Percentiles rank a stretch among this genome's conserved stretches.
These are phyloP conservation scores for Dunckerocampus dactyliophorus DNA, from an alignment of 2,113 vertebrate species.

Conservation along the genomic window DNA sequence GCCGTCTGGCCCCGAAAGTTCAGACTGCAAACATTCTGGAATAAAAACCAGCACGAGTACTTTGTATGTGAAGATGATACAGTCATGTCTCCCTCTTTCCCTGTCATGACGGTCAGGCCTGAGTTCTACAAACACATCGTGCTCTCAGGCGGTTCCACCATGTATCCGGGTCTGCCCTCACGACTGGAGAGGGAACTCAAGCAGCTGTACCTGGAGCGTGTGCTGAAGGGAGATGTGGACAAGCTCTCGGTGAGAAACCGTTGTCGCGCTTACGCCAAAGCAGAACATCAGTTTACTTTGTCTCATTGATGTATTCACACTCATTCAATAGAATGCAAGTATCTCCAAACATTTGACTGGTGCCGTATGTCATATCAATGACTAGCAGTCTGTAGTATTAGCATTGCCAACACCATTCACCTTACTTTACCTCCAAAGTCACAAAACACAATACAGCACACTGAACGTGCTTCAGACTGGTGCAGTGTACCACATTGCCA, in stretches of 20 bases:
- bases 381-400: too few species aligned
- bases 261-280: not conserved
- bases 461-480: not conserved
- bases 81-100: not conserved
- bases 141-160: constrained; percentile 95
- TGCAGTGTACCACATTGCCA: not conserved
- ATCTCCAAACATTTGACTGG: not conserved
- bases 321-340: too few species aligned
- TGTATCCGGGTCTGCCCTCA: constrained; percentile 96
- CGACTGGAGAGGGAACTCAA: constrained; percentile 95
- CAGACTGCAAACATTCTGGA: not conserved
- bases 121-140: constrained; percentile 99
- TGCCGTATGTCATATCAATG: too few species aligned
- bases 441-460: not conserved
- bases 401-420: too few species aligned
- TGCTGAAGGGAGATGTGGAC: constrained; percentile 96
- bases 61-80: not conserved
- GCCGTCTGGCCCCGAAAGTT: too few species aligned
- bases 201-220: constrained; percentile 95
- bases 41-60: too few species aligned
- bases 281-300: not conserved
- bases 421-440: too few species aligned
- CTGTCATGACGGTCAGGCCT: constrained; percentile 68
- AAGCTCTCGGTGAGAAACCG: constrained; percentile 89
- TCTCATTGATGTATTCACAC: too few species aligned